Base-by-base conservation (phyloP, 2,113 vertebrate species). In the Antigone vipio region DNA sequence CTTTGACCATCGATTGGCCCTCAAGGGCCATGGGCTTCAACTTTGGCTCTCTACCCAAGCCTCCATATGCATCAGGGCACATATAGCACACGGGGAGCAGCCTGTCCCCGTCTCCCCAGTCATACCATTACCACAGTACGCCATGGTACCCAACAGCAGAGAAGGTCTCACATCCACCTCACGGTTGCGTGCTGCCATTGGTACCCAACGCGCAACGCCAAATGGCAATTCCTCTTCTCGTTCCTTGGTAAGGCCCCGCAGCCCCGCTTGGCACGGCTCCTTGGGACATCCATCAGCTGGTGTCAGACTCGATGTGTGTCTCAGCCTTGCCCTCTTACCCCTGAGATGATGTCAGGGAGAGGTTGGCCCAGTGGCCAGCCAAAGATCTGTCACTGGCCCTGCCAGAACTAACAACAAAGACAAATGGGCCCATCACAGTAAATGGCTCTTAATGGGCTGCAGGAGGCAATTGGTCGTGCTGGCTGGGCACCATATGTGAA, bases 381-480 rank as follows among this genome's bases (percentile, higher is more conserved):
- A 98, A 96, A 92, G 97, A 98, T 95, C 98, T 98, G 98, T 98
- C 99, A 99, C 98, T 97, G 98, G 98, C 97, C 97, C 97, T 96
- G 98, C 97, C 93, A 96, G 97, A 97, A 97, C 97, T 97, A 98
- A 98, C 99, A 98, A 98, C 97, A 98, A 99, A 99, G 99, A 99
- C 99, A 99, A 99, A 99, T 99, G 98, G 98, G 98, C 98, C 99
- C 98, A 99, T 99, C 99, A 99, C 97, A 98, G 98, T 98, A 99
- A 99, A 99, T 99, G 98, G 98, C 98, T 98, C 98, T 98, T 99
- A 99, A 99, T 99, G 98, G 98, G 97, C 98, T 98, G 94, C 98
- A 98, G 98, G 98, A 98, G 98, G 97, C 95, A 78, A 81, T 88
- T 85, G 96, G 98, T 98, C 76, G 81, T 97, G 93, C 95, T 98